Percentiles rank a stretch among this genome's conserved stretches.
Conservation (phyloP, 2,113 vertebrate genomes). For the Natator depressus region DNA sequence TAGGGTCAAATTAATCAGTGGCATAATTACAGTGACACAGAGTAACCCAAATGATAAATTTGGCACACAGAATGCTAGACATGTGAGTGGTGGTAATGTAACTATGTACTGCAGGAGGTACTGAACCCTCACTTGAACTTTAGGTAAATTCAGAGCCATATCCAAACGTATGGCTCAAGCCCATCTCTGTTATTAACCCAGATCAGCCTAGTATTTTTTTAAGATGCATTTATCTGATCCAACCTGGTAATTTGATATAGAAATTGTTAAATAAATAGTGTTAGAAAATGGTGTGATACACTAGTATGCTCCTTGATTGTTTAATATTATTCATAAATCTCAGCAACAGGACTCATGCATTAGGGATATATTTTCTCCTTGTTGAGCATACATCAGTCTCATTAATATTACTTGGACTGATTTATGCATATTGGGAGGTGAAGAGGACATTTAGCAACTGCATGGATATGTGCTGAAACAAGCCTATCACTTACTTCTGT, state of each 20-base stretch:
- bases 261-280: not conserved
- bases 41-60: not conserved
- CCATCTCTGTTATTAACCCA: not conserved
- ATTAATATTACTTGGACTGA: not conserved
- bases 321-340: not conserved
- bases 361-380: not conserved
- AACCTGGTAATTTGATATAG: not conserved
- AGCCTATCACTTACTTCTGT: not conserved
- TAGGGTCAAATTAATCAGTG: not conserved
- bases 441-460: conserved; percentile 27
- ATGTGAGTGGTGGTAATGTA: not conserved
- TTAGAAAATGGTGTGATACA: not conserved
- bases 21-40: not conserved
- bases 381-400: not conserved
- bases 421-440: conserved; percentile 4
- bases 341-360: not conserved
- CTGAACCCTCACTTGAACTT: not conserved
- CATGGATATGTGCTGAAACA: not conserved
- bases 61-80: not conserved
- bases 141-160: not conserved
- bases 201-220: not conserved
- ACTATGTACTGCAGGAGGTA: not conserved
- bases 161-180: not conserved
- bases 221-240: not conserved
- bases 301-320: not conserved